Conservation (phyloP, 2,888 invertebrate genomes). For the Priocnemis perturbator region DNA sequence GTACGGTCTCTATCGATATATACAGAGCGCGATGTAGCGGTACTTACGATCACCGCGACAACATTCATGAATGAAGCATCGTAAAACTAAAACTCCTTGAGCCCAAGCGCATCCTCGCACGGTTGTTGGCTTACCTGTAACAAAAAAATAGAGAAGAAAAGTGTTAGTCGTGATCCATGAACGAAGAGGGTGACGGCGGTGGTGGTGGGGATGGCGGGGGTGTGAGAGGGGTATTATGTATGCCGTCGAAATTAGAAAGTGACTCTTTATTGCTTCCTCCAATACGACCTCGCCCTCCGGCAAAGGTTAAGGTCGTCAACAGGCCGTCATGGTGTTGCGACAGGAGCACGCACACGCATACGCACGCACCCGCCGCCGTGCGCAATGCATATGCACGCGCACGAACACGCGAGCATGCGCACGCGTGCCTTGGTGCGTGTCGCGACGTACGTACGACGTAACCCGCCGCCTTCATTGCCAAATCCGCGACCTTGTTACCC, state of each 20-base stretch:
- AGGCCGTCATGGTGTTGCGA: constrained; percentile 25
- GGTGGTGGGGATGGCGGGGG: not conserved
- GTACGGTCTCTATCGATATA: not conserved
- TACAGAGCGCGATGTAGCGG: not conserved
- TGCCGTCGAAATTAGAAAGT: constrained; percentile 51
- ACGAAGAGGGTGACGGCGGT: not conserved
- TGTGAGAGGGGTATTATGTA: not conserved
- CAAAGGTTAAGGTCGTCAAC: constrained; percentile 61
- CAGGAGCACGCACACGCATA: constrained; percentile 21
- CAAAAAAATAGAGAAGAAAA: constrained; percentile 35
- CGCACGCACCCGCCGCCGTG: constrained; percentile 12
- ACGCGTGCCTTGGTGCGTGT: not conserved
- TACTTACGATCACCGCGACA: constrained; percentile 42
- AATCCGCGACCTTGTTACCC: not conserved
- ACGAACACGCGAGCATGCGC: not conserved
- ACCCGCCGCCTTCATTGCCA: constrained; percentile 1
- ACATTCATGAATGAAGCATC: constrained; percentile 13
- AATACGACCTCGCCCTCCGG: constrained; percentile 35
- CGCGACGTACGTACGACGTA: not conserved
- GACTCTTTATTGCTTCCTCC: constrained; percentile 28
- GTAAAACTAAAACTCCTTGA: constrained; percentile 24
- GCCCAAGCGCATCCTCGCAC: not conserved
- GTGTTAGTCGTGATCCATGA: constrained; percentile 1
- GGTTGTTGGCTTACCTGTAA: constrained; percentile 61
- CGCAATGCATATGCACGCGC: constrained; percentile 6